Percentiles rank a stretch among this genome's conserved stretches.
Conservation (phyloP, 2,888 invertebrate genomes). For the Drosophila incognita region DNA sequence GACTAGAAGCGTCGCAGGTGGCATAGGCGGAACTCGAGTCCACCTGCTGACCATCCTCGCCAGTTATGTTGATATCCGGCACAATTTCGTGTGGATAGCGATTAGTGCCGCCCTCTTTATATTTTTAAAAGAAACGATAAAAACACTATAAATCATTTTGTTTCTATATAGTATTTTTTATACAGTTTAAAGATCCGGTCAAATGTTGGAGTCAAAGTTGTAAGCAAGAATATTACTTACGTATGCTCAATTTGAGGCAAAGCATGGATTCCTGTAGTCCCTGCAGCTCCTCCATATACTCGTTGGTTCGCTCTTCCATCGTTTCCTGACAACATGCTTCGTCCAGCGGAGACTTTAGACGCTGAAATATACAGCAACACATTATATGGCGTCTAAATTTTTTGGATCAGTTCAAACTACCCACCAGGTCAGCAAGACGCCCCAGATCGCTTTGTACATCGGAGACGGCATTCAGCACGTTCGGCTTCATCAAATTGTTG, state of each 20-base stretch:
- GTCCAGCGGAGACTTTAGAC: constrained; percentile 76
- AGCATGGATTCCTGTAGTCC: constrained; percentile 80
- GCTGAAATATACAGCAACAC: constrained; percentile 50
- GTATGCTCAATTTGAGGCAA: constrained; percentile 79
- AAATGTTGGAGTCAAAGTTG: not conserved
- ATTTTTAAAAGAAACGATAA: not conserved
- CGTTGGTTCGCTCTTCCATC: constrained; percentile 78
- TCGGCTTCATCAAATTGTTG: constrained; percentile 79
- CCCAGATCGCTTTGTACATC: constrained; percentile 81
- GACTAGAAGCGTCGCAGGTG: constrained; percentile 55
- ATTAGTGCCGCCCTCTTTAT: constrained; percentile 74
- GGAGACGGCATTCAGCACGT: constrained; percentile 80
- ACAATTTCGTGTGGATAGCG: constrained; percentile 73
- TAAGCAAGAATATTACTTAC: constrained; percentile 58
- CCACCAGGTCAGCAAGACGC: constrained; percentile 74
- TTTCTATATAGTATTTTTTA: not conserved
- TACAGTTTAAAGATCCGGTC: not conserved
- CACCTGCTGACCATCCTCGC: constrained; percentile 76
- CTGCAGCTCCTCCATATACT: constrained; percentile 80
- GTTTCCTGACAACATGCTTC: constrained; percentile 83
- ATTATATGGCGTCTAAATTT: not conserved
- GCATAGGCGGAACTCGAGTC: constrained; percentile 57
- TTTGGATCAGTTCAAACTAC: not conserved
- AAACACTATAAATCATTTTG: not conserved
- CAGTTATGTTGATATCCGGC: constrained; percentile 83